Base-by-base conservation (phyloP, 2,797 vertebrate species). In the Cetoscarus ocellatus region DNA sequence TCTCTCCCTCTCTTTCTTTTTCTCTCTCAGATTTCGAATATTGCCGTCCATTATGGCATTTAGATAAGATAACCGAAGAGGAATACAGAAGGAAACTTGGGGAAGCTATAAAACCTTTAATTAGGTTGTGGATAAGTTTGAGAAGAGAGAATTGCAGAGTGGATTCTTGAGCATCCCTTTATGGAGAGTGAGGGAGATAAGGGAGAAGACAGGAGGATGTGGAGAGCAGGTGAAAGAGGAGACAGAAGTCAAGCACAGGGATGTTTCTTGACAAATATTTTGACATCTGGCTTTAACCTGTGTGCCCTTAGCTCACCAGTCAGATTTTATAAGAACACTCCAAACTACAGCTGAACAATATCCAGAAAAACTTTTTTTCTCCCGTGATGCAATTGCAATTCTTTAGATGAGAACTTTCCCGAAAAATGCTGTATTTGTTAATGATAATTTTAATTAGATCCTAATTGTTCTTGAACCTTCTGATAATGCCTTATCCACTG, bases 21-120 rank as follows among this genome's bases (percentile, higher is more conserved):
- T 86, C 71, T 54, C 52, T n/a, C 53, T 73, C 74, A 86, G 67
- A 91, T 85, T 85, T 70, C 47, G 70, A 65, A 86, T 88, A 89
- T 81, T 86, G 83, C 68, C 51, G 83, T 80, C 77, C 61, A 77
- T 91, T 87, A 80, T 62, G 83, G 73, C 62, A 81, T 87, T 90
- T 80, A 80, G 80, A 89, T 88, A 86, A 88, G 79, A 92, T 88
- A 87, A 85, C 77, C 53, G 58, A 75, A 73, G 70, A 80, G 75
- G 71, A 83, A 89, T 86, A 75, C 59, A 80, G 79, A 86, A 83
- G 68, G 42, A 88, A 86, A 84, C 76, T 78, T 71, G 48, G 71
- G 61, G 77, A 90, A 86, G 61, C 62, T 42, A 77, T 92, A 85
- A 92, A 91, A 91, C 68, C 68, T 82, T 83, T 90, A 92, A 92